A percentile compares a stretch with the other conserved stretches of the same genome.
Evolutionary conservation across 2,113 vertebrate species (phyloP).

Genomic region (Holacanthus passer): DNA sequence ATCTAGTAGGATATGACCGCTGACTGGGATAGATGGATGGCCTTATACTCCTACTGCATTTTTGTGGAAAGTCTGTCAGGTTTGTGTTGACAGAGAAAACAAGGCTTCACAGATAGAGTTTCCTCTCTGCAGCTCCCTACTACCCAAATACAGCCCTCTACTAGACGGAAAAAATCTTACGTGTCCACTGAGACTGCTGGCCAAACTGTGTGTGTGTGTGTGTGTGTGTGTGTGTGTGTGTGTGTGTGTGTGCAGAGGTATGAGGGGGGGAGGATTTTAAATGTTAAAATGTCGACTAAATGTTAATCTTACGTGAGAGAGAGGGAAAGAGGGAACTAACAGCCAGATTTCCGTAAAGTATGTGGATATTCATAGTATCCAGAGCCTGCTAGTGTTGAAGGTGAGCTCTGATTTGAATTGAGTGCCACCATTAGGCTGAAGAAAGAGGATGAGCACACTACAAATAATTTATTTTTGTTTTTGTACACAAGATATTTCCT

Average conservation of each 20-base stretch:
- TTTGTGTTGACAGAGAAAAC: constrained; percentile 82
- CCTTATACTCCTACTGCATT: constrained; percentile 55
- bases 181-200: constrained; percentile 67
- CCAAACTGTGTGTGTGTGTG: constrained; percentile 25
- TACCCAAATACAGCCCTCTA: constrained; percentile 71
- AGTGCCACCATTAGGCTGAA: neutral
- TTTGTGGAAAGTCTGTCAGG: constrained; percentile 60
- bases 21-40: constrained; percentile 50
- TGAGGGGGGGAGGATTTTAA: constrained; percentile 40
- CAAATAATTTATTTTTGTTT: neutral
- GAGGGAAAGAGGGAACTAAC: neutral
- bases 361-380: neutral
- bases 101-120: constrained; percentile 77
- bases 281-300: constrained; percentile 44
- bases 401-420: neutral
- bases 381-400: neutral
- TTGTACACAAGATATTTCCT: neutral
- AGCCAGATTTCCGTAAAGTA: neutral
- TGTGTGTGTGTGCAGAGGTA: constrained; percentile 25
- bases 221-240: neutral
- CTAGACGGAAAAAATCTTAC: constrained; percentile 74
- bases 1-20: constrained; percentile 26
- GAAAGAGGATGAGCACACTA: neutral
- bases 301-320: constrained; percentile 6
- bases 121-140: constrained; percentile 68